Conservation (phyloP, 2,888 invertebrate genomes). For the Cyclophora punctaria region DNA sequence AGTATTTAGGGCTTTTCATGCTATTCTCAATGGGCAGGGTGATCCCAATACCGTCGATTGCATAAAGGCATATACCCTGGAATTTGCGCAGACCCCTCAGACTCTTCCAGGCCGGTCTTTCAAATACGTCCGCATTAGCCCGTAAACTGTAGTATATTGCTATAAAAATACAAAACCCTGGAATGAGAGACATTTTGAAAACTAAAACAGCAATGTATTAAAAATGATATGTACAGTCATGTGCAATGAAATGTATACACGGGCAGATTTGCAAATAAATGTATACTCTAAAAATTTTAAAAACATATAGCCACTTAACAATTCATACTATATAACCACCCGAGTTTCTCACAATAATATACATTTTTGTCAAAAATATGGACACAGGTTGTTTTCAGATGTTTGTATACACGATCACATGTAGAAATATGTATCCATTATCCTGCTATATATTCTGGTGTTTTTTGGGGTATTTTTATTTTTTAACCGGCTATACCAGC, state of each 20-base stretch:
- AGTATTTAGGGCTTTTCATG: conserved; percentile 40
- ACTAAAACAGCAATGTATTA: conserved; percentile 25
- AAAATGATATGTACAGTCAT: neutral
- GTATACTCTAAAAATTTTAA: too few species aligned
- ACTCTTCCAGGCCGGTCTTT: conserved; percentile 38
- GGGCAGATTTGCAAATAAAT: too few species aligned
- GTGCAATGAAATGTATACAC: too few species aligned
- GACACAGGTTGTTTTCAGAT: too few species aligned
- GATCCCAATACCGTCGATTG: conserved; percentile 51
- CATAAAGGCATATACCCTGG: conserved; percentile 70
- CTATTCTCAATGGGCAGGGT: conserved; percentile 47
- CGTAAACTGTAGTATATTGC: conserved; percentile 36
- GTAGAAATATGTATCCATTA: too few species aligned
- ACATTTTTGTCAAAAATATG: too few species aligned
- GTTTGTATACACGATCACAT: too few species aligned
- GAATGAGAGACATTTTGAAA: conserved; percentile 8
- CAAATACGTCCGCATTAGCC: conserved; percentile 13
- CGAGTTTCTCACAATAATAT: too few species aligned
- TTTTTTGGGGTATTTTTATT: neutral
- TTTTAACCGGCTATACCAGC: neutral
- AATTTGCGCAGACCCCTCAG: conserved; percentile 42
- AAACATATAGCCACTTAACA: too few species aligned
- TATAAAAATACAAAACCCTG: too few species aligned
- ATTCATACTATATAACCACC: too few species aligned
- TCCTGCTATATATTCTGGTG: neutral